Conservation (phyloP, 2,888 invertebrate genomes). For the Amiota minor region DNA sequence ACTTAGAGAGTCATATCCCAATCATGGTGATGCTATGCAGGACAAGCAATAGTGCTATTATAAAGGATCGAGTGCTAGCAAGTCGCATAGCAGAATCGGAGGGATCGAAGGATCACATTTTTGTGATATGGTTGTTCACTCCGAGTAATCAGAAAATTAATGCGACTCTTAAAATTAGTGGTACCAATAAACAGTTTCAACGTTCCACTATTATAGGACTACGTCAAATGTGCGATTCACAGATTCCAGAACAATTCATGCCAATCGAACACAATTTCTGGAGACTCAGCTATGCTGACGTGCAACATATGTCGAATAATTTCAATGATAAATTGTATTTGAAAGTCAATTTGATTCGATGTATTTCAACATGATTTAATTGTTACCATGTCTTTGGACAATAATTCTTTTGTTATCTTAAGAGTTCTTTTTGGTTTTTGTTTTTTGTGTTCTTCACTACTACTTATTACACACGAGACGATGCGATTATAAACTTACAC, state of each 20-base stretch:
- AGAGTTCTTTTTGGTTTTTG: background rate
- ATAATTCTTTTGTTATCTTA: too few relatives aligned
- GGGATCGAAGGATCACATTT: constrained; percentile 34
- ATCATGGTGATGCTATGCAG: constrained; percentile 52
- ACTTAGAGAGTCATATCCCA: constrained; percentile 41
- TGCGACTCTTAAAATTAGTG: constrained; percentile 45
- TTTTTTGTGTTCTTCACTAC: constrained; percentile 4
- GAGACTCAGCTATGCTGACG: constrained; percentile 41
- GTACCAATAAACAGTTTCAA: constrained; percentile 47
- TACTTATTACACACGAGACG: background rate
- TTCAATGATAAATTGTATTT: constrained; percentile 55
- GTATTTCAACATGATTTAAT: background rate
- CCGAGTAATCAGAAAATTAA: constrained; percentile 36
- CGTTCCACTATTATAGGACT: constrained; percentile 35
- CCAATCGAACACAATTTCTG: constrained; percentile 47
- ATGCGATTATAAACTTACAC: constrained; percentile 77
- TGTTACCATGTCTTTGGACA: too few relatives aligned
- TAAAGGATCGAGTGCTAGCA: background rate
- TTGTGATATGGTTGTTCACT: constrained; percentile 54
- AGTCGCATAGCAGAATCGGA: background rate
- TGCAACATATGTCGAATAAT: constrained; percentile 47
- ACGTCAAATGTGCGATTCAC: constrained; percentile 28
- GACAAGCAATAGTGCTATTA: constrained; percentile 20
- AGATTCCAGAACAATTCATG: constrained; percentile 34
- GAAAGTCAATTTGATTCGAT: constrained; percentile 41